Evolutionary conservation across 2,113 vertebrate species (phyloP).

Genomic region (Lepus americanus): DNA sequence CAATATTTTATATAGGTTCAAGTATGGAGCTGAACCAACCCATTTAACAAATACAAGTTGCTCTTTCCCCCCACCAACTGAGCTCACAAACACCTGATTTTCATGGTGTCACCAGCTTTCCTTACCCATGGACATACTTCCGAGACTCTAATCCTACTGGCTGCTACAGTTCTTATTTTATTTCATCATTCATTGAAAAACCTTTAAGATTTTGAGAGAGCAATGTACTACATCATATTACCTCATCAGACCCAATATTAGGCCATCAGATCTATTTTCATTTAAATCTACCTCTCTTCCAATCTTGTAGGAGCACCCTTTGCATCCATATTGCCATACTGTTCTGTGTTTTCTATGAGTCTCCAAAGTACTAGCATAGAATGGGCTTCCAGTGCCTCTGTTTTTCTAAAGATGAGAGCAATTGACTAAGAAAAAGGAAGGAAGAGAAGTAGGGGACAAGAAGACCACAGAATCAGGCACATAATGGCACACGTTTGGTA

Average conservation of each 20-base stretch:
- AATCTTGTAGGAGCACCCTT: conserved; percentile 10
- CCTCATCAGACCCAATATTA: background rate
- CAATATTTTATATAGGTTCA: background rate
- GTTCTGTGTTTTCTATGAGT: conserved; percentile 30
- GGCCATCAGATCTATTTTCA: conserved; percentile 25
- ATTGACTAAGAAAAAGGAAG: background rate
- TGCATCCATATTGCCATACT: conserved; percentile 46
- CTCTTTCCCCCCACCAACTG: background rate
- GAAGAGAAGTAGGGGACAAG: background rate
- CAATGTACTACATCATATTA: conserved; percentile 16
- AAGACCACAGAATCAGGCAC: background rate
- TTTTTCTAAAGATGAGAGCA: conserved; percentile 41
- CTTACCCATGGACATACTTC: background rate
- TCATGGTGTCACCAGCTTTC: background rate
- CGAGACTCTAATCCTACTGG: background rate
- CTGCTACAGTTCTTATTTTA: background rate
- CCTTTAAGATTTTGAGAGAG: conserved; percentile 20
- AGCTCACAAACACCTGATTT: background rate
- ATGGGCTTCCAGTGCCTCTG: conserved; percentile 7
- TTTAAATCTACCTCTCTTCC: conserved; percentile 41
- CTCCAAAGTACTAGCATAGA: background rate
- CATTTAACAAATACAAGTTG: background rate
- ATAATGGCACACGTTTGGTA: background rate
- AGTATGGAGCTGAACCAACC: background rate
- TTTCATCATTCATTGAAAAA: conserved; percentile 42